phyloP scores from a whole-genome alignment of 1,140 invertebrate species.

The Euwallacea fornicatus region DNA sequence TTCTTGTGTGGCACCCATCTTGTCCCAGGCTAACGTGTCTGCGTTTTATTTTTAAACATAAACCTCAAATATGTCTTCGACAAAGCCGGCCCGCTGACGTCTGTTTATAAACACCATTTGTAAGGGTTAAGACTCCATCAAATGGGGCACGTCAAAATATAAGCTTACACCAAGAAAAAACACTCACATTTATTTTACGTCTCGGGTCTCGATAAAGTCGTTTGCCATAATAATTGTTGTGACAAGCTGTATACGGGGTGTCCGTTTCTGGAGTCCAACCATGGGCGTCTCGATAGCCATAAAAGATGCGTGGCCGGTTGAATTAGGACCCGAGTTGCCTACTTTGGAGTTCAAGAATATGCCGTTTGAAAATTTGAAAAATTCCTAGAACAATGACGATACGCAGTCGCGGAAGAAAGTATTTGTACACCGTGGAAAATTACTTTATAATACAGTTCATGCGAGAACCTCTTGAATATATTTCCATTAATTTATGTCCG shows the following conservation, averaged over 20 bases:
- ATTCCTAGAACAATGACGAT: too few species aligned
- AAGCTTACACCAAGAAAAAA: background rate
- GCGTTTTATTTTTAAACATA: conserved; percentile 32
- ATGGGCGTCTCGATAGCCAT: background rate
- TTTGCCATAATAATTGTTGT: background rate
- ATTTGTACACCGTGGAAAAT: too few species aligned
- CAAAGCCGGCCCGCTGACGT: conserved; percentile 28
- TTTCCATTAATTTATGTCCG: too few species aligned
- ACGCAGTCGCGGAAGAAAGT: too few species aligned
- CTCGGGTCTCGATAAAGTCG: background rate
- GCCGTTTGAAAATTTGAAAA: too few species aligned
- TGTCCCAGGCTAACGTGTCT: conserved; percentile 19
- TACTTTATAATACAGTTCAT: too few species aligned
- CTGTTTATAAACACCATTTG: conserved; percentile 33
- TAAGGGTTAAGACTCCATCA: conserved; percentile 27
- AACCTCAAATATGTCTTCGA: conserved; percentile 26
- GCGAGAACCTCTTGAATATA: too few species aligned
- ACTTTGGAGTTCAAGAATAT: too few species aligned
- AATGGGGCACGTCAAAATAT: conserved; percentile 13
- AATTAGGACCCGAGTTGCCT: background rate
- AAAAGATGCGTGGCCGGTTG: background rate
- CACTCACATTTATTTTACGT: background rate
- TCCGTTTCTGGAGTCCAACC: background rate
- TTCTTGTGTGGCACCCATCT: conserved; percentile 26
- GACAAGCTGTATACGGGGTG: background rate